A percentile compares a stretch with the other conserved stretches of the same genome.
Conservation (phyloP, 2,113 vertebrate species). For the Pteruthius melanotis region DNA sequence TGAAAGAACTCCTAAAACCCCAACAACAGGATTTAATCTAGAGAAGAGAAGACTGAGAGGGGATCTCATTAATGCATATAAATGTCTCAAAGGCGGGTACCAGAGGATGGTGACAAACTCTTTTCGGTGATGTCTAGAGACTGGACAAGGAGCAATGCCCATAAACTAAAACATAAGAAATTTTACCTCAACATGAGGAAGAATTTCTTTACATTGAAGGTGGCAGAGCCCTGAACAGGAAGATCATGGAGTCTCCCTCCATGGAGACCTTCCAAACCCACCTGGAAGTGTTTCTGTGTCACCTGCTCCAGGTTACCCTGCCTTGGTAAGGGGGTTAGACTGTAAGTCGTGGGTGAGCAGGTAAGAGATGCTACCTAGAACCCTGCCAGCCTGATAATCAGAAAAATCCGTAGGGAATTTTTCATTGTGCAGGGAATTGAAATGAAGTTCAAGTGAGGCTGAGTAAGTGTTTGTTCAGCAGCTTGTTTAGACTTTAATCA, state of each 20-base stretch:
- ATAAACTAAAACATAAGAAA: neutral
- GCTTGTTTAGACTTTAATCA: constrained; percentile 37
- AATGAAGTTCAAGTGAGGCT: neutral
- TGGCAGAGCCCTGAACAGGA: neutral
- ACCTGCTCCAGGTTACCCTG: neutral
- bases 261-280: neutral
- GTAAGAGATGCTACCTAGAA: neutral
- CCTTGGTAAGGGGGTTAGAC: neutral
- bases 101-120: neutral
- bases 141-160: neutral
- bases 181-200: neutral
- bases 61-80: neutral
- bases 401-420: neutral
- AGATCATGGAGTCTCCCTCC: neutral
- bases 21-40: neutral
- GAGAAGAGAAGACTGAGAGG: neutral
- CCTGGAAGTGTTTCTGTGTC: neutral
- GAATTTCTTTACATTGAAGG: neutral
- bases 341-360: neutral
- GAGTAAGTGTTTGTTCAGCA: constrained; percentile 12
- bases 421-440: neutral
- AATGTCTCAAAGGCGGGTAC: neutral
- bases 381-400: neutral
- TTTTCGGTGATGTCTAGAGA: neutral
- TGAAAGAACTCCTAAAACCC: neutral